A percentile compares a stretch with the other conserved stretches of the same genome.
Evolutionary conservation across 92 coral and sea anemone genomes (phyloP).

Genomic region (Epizoanthus ramosus): DNA sequence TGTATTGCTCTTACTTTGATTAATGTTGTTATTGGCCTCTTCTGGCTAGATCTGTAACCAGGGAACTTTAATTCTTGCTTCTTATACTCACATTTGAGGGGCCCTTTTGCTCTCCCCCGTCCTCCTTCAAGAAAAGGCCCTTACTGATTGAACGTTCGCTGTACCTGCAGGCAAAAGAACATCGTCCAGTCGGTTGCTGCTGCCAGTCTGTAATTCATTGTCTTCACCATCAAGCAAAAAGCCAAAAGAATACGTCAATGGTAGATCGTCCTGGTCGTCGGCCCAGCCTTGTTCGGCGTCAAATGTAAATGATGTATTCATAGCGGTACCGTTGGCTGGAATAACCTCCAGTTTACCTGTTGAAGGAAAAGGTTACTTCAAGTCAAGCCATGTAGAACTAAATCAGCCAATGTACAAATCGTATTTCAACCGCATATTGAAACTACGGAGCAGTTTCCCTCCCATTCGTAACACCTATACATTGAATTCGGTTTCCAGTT

Average conservation of each 20-base stretch:
- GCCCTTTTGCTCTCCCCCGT: neutral
- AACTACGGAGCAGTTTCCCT: too few species aligned
- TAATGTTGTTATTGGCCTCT: too few species aligned
- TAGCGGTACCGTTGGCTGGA: slow-evolving; percentile 6
- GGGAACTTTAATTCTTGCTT: slow-evolving; percentile 52
- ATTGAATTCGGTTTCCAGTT: too few species aligned
- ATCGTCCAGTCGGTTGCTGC: neutral
- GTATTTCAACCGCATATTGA: too few species aligned
- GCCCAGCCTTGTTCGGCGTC: slow-evolving; percentile 32
- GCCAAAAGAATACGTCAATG: slow-evolving; percentile 4
- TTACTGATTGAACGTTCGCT: neutral
- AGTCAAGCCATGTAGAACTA: neutral
- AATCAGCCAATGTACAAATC: neutral
- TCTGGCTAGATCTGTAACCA: slow-evolving; percentile 40
- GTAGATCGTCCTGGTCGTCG: slow-evolving; percentile 19
- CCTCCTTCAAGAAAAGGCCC: neutral
- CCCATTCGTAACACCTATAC: too few species aligned
- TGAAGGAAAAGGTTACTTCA: neutral
- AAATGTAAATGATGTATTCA: slow-evolving; percentile 13
- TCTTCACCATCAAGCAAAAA: neutral
- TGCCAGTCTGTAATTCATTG: neutral
- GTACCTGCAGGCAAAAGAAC: neutral
- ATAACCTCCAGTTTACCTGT: slow-evolving; percentile 12
- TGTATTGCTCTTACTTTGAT: slow-evolving; percentile 58
- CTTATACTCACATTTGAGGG: slow-evolving; percentile 62